Evolutionary conservation across 2,888 invertebrate genomes (phyloP), one percentile per base, ranked within the genome.

Genomic region (Temnothorax ravouxi): DNA sequence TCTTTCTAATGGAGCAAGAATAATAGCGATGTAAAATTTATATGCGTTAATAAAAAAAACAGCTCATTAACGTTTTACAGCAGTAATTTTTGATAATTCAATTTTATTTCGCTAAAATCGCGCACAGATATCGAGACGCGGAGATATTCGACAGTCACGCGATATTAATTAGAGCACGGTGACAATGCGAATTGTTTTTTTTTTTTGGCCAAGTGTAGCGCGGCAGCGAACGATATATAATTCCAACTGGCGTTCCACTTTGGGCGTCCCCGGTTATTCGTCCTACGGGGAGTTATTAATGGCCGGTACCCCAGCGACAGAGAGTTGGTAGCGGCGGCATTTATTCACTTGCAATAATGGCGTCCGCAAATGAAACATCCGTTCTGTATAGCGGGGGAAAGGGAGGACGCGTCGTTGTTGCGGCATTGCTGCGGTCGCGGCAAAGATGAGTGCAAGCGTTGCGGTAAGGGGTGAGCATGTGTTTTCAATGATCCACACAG

Each of bases 331-430:
- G 62, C 61, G 76, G 66, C 86, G 59, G 85, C 71, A 84, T 89
- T 86, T 86, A 86, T 88, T 87, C 87, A 85, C 69, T 85, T 71
- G 75, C 83, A 82, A 86, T 90, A 89, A 90, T 87, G 86, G 86
- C 81, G 74, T 61, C 75, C 83, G 80, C 72, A 80, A 80, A 80
- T 80, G 79, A 80, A 80, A 86, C 84, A 83, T 84, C 74, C 82
- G 77, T 80, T 80, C 71, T 50, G 59, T 38, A 25, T 15, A 59
- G 56, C 6, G 38, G 15, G 21, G 34, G 56, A 13, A 25, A n/a
- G 34, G 8, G 66, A 66, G 69, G 15, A 56, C 29, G 56, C 79
- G 69, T 69, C 79, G 71, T 47, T 71, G 79, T 71, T 80, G 79
- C 59, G 79, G 69, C 59, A 25, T 69, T 79, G 34, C 79, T 59